phyloP scores from a whole-genome alignment of 2,113 vertebrate genomes.

The Aythya baeri region DNA sequence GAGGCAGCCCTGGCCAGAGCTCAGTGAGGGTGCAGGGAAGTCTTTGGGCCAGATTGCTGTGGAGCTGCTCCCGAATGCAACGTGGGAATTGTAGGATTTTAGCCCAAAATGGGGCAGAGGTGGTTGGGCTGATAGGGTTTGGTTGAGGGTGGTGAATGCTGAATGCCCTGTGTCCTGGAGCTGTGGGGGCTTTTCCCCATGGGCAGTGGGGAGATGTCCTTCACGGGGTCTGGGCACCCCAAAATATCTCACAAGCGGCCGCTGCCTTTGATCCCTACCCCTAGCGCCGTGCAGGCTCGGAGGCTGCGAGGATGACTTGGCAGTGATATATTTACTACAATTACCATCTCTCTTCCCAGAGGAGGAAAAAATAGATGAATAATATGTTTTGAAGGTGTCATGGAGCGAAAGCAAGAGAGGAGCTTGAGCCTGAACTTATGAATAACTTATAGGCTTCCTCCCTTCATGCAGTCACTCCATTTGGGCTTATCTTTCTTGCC shows the following conservation, averaged over 20 bases:
- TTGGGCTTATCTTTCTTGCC: conserved; percentile 69
- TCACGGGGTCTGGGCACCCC: not conserved
- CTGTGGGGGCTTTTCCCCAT: not conserved
- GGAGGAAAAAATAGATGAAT: conserved; percentile 55
- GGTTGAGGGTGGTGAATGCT: not conserved
- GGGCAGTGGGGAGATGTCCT: not conserved
- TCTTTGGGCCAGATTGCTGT: fast-evolving
- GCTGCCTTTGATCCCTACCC: not conserved
- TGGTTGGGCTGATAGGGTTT: fast-evolving
- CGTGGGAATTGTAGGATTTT: fast-evolving
- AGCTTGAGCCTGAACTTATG: conserved; percentile 65
- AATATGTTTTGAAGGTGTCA: conserved; percentile 67
- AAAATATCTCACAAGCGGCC: not conserved
- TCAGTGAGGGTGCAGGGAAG: fast-evolving
- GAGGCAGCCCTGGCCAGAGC: fast-evolving
- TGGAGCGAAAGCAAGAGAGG: conserved; percentile 60
- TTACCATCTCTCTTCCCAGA: conserved; percentile 57
- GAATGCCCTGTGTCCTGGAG: fast-evolving
- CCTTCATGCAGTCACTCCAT: conserved; percentile 52
- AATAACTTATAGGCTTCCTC: conserved; percentile 75
- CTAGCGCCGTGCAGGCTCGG: not conserved
- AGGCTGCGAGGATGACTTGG: conserved; percentile 9
- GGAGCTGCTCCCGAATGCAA: not conserved
- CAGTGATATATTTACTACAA: conserved; percentile 65
- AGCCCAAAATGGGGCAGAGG: not conserved